Conservation (phyloP, 2,797 vertebrate species). For the Eospalax fontanierii region DNA sequence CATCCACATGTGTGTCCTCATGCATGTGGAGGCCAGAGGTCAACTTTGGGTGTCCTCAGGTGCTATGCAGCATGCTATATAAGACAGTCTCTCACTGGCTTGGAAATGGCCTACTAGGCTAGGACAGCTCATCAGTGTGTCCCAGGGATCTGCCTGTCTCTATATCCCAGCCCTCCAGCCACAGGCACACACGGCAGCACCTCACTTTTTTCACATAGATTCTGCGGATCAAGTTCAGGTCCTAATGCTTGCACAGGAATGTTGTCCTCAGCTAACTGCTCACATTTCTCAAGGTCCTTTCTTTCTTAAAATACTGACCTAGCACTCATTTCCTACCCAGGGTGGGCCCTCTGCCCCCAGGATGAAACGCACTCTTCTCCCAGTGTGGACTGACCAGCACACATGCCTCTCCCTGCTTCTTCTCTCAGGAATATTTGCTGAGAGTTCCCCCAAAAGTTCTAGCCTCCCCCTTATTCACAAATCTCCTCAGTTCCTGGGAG, state of each 20-base stretch:
- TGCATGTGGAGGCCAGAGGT: neutral
- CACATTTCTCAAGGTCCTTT: neutral
- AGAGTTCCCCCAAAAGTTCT: neutral
- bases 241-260: neutral
- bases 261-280: neutral
- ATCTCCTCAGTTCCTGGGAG: neutral
- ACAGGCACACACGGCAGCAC: neutral
- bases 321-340: neutral
- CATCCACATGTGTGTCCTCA: neutral
- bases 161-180: neutral
- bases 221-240: neutral
- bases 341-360: fast-evolving
- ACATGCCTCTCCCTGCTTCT: neutral
- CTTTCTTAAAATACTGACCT: neutral
- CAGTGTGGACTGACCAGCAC: too few species aligned
- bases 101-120: neutral
- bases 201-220: neutral
- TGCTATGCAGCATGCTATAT: neutral
- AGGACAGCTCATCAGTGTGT: neutral
- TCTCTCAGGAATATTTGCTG: neutral
- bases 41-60: neutral
- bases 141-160: neutral
- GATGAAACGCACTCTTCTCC: neutral
- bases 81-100: neutral
- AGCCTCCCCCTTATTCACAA: neutral